Evolutionary conservation across 2,797 vertebrate species (phyloP), one percentile per base, ranked within the genome.

Genomic region (Myripristis murdjan): DNA sequence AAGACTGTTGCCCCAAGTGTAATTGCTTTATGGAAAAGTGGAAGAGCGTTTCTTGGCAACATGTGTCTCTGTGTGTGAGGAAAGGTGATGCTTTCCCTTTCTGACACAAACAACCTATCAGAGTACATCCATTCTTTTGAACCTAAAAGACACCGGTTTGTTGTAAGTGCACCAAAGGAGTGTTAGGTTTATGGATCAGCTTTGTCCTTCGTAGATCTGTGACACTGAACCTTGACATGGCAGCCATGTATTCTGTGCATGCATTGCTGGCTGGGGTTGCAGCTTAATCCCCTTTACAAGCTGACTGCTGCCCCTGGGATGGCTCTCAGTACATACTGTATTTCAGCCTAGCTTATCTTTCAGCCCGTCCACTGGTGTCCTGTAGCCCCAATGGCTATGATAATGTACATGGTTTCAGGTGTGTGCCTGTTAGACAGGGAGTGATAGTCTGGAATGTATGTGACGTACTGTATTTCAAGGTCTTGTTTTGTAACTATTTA

Each of bases 291-390:
- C 33, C 78, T 64, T 84, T 68, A 76, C 77, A 69, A 75, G 57
- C 24, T 18, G 53, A 72, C 67, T 53, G 10, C 64, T 62, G 75
- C 79, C 81, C 77, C 71, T 75, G 83, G 77, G 75, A 83, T 71
- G 52, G 59, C 70, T 85, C 64, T 74, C 23, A 60, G 84, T 76
- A 48, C 82, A 76, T 79, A 87, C 84, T 87, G 83, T 84, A 77
- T 91, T 89, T 89, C 90, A 91, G 71, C 24, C 51, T 24, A 56
- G 77, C 81, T 90, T 84, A 69, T 83, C 83, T 88, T 92, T 87
- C 85, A 86, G 48, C 23, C 23, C 58, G 33, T 71, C 44, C 33
- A 3, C 73, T 15, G 70, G 83, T 89, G 83, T 88, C 80, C 62
- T 74, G 28, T 87, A 44, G 76, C 85, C 18, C 64, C 71, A 20